phyloP scores from a whole-genome alignment of 2,113 vertebrate genomes.

The Colius striatus region DNA sequence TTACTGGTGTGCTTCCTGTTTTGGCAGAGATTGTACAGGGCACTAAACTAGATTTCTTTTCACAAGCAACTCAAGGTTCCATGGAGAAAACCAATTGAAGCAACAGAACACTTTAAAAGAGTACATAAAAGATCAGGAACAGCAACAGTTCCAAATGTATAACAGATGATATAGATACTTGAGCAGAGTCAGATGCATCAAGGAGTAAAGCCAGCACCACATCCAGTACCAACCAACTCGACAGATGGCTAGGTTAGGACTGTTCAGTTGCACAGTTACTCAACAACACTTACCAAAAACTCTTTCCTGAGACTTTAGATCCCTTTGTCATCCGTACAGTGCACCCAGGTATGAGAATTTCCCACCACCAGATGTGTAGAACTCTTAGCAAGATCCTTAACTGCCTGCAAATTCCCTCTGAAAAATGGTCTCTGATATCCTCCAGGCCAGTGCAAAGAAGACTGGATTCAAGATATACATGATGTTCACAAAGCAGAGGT shows the following conservation, averaged over 20 bases:
- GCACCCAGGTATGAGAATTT: background rate
- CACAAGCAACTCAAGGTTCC: background rate
- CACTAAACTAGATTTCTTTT: constrained; percentile 8
- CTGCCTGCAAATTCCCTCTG: background rate
- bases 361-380: background rate
- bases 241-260: background rate
- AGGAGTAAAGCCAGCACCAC: background rate
- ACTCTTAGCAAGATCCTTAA: background rate
- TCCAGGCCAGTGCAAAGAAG: background rate
- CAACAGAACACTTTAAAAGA: background rate
- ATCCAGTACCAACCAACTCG: fast-evolving
- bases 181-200: background rate
- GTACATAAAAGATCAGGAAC: background rate
- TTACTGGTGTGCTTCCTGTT: background rate
- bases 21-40: background rate
- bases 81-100: background rate
- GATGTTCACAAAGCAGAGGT: background rate
- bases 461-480: background rate
- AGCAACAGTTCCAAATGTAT: background rate
- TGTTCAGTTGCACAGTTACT: background rate
- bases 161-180: background rate
- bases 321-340: background rate
- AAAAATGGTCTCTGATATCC: background rate
- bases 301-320: background rate
- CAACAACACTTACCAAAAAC: background rate